Evolutionary conservation across 2,888 invertebrate species (phyloP), one percentile per base, ranked within the genome.

Genomic region (Acrobasis repandana): DNA sequence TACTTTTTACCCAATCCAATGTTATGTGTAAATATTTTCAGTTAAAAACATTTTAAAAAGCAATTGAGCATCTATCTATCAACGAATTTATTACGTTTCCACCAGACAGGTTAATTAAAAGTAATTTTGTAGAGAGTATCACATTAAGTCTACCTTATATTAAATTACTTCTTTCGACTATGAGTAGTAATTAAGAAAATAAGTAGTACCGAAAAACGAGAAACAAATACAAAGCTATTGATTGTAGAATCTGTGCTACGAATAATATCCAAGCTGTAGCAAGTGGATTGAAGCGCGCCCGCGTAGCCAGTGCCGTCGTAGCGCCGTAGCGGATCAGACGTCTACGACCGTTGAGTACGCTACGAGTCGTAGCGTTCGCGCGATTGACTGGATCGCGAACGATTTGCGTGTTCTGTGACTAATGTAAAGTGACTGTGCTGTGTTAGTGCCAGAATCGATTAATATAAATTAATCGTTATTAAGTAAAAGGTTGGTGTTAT

Each of bases 211-310:
- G 5, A 48, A 48, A 33, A 59, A 38, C 28, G n/a, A 61, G 46
- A 61, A 60, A 57, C 60, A 72, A 76, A 79, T 76, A 71, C 74
- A 79, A 81, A 78, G 75, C 78, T 88, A 89, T 89, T 83, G 87
- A 89, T 89, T 88, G 80, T 82, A 69, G 79, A 90, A 90, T 90
- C 88, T 85, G 83, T 86, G 84, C 85, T 86, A 79, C 79, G 80
- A 83, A 78, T 79, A 83, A 83, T 85, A 86, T 87, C 84, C 82
- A 78, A 84, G 85, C 76, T 80, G 83, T 82, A 79, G 83, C 79
- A 73, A 76, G 77, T 74, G 82, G 84, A 77, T 81, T 80, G 82
- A 82, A 86, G 80, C 82, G 80, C 83, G 79, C 80, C 70, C 77
- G 79, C 85, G 86, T 87, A 85, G 86, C 76, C 88, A 90, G 90